These are phyloP conservation scores for Ia io DNA, from an alignment of 2,113 vertebrate genomes.

Conservation along the genomic window DNA sequence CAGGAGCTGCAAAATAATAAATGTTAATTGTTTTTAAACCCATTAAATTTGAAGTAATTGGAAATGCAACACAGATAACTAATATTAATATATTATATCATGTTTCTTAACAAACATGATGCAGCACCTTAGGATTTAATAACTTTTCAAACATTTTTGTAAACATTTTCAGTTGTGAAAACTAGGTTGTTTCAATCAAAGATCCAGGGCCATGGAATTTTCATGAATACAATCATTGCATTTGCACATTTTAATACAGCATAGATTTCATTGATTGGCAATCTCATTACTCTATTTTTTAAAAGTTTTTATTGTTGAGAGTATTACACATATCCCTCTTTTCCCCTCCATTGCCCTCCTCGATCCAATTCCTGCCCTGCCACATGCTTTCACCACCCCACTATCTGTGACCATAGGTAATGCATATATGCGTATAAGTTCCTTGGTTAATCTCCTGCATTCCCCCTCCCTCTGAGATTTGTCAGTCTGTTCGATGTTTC, in stretches of 20 bases:
- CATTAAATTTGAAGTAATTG: not conserved
- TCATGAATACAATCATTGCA: slow-evolving; percentile 10
- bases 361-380: no score
- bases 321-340: no score
- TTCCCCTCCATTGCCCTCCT: no score
- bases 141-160: not conserved
- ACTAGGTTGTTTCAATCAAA: not conserved
- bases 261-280: slow-evolving; percentile 60
- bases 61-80: not conserved
- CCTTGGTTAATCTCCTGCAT: no score
- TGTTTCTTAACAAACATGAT: not conserved
- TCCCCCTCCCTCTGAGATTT: no score
- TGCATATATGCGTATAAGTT: no score
- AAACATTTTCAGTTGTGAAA: slow-evolving; percentile 15
- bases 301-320: no score
- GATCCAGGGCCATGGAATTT: not conserved
- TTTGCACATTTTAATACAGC: slow-evolving; percentile 66
- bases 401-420: no score
- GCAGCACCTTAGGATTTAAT: not conserved
- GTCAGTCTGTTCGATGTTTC: no score
- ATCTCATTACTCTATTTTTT: slow-evolving; percentile 65
- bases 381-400: no score
- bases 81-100: not conserved
- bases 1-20: not conserved
- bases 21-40: not conserved